Base-by-base conservation (phyloP, 2,113 vertebrate species). In the Zosterops lateralis region DNA sequence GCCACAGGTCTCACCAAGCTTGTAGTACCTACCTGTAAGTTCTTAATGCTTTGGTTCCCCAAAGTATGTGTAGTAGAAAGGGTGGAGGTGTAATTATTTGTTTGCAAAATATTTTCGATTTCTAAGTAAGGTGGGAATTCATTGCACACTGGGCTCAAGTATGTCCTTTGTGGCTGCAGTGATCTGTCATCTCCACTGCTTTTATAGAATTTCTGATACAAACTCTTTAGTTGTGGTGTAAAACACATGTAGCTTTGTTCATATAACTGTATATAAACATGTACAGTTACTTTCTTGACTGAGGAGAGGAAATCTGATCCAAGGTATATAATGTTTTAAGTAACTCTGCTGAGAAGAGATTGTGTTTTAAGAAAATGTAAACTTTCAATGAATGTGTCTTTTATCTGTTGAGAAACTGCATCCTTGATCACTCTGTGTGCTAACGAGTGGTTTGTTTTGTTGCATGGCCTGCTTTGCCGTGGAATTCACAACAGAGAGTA, bases 401-500 rank as follows among this genome's bases (percentile, higher is more conserved):
- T 82, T 92, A 56, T 93, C 65, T 95, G 95, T 95, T 91, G 75
- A 89, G 61, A 97, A 97, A 92, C 47, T 97, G 96, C 97, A 97
- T 96, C 95, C 93, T 98, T 95, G 90, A 96, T 97, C 83, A 97
- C 86, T 94, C 34, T 87, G 57, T 97, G 91, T 92, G 97, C 97
- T 98, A 98, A 98, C 44, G 95, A 96, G 91, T 96, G 97, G 95
- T 98, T 97, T 98, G 97, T 98, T 97, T 97, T 98, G 98, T 99
- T 98, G 99, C 99, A 99, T 99, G 99, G 95, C 97, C 98, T 98
- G 98, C 97, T 98, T 98, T 99, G 98, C 98, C 90, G 98, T 99
- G 99, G 99, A 98, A 98, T 98, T 98, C 98, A 98, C 98, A 97
- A 98, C 98, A 99, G 99, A 98, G 99, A 99, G 99, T 99, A 99